Evolutionary conservation across 1,140 invertebrate genomes (phyloP), one percentile per base, ranked within the genome.

Genomic region (Dreissena polymorpha): DNA sequence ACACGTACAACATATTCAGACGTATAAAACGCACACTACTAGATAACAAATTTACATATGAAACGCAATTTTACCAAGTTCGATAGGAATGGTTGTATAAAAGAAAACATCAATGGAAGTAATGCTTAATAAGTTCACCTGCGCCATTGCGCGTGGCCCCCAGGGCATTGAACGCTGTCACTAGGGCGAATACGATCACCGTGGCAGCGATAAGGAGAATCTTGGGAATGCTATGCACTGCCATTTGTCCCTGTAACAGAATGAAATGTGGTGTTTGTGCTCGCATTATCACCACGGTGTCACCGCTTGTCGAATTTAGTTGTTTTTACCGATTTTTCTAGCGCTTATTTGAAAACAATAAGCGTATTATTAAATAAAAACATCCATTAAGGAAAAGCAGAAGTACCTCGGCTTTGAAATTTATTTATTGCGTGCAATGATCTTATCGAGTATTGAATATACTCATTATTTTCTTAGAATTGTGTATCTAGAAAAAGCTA

Each of bases 101-200:
- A 29, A 68, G 57, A 60, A 5, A 21, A 13, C 13, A 57, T 16
- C 1, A 13, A 7, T 39, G 13, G 49, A 71, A 69, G 3, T 0
- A n/a, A 16, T 67, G 16, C n/a, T 21, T 18, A 65, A 50, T 12
- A 16, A 60, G 21, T 21, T 13, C 49, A 68, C 68, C 60, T 57
- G 64, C 25, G 57, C 80, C 25, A 69, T 70, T 29, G 49, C 64
- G 27, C 27, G 77, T 71, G 10, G 77, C 77, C 25, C 67, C 77
- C 8, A 87, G 72, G 12, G 67, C 80, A 71, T 87, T 87, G 29
- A 87, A 53, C 23, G 51, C 68, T 50, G 83, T 77, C 80, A 85
- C 83, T 12, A 87, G 80, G 21, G 57, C 70, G 69, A 78, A 87
- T 0, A 83, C 81, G 23, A 82, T 12, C 23, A 80, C 25, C 23